Percentiles rank a stretch among this genome's conserved stretches.
Evolutionary conservation across 2,888 invertebrate species (phyloP).

Genomic region (Perdita meconis): DNA sequence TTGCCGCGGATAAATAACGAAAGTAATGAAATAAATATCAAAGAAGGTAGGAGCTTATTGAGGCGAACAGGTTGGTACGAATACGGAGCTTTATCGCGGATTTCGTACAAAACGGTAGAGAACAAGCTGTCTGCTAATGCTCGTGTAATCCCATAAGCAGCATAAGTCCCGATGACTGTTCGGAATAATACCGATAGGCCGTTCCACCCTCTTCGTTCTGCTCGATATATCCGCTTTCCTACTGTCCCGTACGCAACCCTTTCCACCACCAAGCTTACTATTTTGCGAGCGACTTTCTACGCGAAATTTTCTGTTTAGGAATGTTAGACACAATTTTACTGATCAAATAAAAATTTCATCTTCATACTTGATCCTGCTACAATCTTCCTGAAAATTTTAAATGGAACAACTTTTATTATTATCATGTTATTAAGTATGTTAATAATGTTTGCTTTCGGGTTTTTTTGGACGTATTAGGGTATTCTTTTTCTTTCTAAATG

Average conservation of each 20-base stretch:
- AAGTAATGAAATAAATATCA: conserved; percentile 14
- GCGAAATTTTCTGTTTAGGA: not conserved
- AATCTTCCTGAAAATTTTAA: no score
- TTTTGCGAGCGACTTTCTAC: conserved; percentile 12
- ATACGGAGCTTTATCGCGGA: conserved; percentile 65
- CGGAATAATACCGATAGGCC: conserved; percentile 79
- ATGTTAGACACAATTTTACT: no score
- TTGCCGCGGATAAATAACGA: not conserved
- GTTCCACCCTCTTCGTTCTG: conserved; percentile 68
- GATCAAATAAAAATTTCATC: no score
- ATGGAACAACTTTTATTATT: no score
- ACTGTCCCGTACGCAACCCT: conserved; percentile 45
- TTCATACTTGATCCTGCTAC: no score
- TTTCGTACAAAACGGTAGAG: conserved; percentile 72
- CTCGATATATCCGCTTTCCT: conserved; percentile 34
- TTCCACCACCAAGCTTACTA: conserved; percentile 29
- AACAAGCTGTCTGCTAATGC: conserved; percentile 78
- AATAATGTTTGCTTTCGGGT: no score
- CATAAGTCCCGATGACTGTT: conserved; percentile 81
- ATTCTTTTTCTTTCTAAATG: no score
- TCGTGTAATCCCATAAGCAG: conserved; percentile 82
- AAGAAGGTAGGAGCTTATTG: conserved; percentile 29
- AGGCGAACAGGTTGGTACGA: conserved; percentile 33
- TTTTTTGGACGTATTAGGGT: no score
- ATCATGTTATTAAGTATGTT: no score